phyloP scores from a whole-genome alignment of 1,140 invertebrate genomes.

The Meloidogyne chitwoodi region DNA sequence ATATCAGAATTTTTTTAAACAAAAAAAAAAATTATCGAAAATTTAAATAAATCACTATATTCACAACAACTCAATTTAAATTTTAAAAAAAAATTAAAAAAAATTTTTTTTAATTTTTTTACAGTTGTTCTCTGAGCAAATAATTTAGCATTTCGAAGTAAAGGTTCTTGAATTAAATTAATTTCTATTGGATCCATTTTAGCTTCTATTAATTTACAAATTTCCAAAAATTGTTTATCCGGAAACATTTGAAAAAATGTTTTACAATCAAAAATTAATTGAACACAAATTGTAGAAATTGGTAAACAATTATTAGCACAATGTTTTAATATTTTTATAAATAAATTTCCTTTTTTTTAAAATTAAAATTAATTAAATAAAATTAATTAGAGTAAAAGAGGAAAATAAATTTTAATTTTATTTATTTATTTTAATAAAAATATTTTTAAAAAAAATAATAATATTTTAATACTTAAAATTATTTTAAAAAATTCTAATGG shows the following conservation, averaged over 20 bases:
- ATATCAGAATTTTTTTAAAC: too few relatives aligned
- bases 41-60: too few relatives aligned
- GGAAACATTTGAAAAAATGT: slow-evolving; percentile 42
- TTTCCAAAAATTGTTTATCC: slow-evolving; percentile 36
- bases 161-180: slow-evolving; percentile 24
- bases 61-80: too few relatives aligned
- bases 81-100: too few relatives aligned
- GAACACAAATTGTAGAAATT: slow-evolving; percentile 24
- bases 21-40: too few relatives aligned
- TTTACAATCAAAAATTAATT: slow-evolving; percentile 40
- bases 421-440: too few relatives aligned
- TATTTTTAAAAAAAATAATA: too few relatives aligned
- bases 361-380: slow-evolving; percentile 12
- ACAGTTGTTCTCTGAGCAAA: slow-evolving; percentile 31
- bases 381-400: neutral
- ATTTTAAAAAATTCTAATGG: too few relatives aligned
- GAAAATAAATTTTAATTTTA: too few relatives aligned
- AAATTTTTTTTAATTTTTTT: too few relatives aligned
- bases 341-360: slow-evolving; percentile 16
- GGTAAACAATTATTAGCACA: slow-evolving; percentile 15
- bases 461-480: too few relatives aligned
- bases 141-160: slow-evolving; percentile 36
- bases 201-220: slow-evolving; percentile 20
- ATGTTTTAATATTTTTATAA: slow-evolving; percentile 17
- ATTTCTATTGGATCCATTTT: slow-evolving; percentile 44